Percentiles rank a stretch among this genome's conserved stretches.
Conservation (phyloP, 1,140 invertebrate species). For the Drosophila ficusphila region DNA sequence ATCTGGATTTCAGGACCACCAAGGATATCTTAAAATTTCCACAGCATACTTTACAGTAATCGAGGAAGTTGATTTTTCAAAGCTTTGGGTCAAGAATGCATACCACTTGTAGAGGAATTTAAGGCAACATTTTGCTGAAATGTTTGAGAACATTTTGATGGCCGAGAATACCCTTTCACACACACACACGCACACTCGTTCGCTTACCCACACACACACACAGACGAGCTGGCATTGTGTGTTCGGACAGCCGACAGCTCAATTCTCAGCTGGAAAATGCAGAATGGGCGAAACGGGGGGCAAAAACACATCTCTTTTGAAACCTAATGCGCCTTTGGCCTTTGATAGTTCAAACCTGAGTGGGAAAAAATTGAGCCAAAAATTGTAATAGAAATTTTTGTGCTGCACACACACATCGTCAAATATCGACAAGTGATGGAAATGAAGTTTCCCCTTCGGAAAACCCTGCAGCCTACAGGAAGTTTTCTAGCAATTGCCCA, state of each 20-base stretch:
- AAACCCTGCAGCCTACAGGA: conserved; percentile 6
- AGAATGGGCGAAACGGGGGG: background rate
- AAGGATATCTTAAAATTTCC: background rate
- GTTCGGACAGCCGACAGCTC: conserved; percentile 28
- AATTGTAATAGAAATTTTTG: conserved; percentile 53
- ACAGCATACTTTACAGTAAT: too few species aligned
- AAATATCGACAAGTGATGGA: conserved; percentile 27
- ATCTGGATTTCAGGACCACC: too few species aligned
- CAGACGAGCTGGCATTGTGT: conserved; percentile 8
- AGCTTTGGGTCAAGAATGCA: conserved; percentile 1
- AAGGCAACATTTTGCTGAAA: conserved; percentile 6
- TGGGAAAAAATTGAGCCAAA: conserved; percentile 29
- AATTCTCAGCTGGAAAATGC: conserved; percentile 36
- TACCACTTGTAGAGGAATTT: conserved; percentile 9
- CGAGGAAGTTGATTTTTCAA: conserved; percentile 1
- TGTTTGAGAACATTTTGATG: conserved; percentile 11
- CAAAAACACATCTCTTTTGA: conserved; percentile 31
- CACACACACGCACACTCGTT: too few species aligned
- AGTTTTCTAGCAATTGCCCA: conserved; percentile 30
- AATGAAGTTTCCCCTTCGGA: conserved; percentile 8
- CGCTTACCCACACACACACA: background rate
- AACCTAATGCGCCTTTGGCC: conserved; percentile 29
- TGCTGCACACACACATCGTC: conserved; percentile 6
- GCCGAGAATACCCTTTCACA: conserved; percentile 23
- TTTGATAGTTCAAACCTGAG: conserved; percentile 36